These are phyloP conservation scores for Tapirus terrestris DNA, from an alignment of 2,113 vertebrate species.

Conservation along the genomic window DNA sequence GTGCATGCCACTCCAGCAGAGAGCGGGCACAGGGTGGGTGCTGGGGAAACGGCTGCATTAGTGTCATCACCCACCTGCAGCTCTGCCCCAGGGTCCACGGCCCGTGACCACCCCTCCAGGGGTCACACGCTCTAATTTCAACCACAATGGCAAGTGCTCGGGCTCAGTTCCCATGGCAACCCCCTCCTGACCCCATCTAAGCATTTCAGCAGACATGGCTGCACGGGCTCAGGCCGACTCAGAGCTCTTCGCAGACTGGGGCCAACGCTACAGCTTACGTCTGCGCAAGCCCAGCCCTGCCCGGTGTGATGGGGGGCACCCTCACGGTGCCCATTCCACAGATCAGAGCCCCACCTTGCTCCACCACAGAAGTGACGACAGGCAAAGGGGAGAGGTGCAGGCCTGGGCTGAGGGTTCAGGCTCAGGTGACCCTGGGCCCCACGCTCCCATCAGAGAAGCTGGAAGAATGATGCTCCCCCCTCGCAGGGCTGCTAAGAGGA, in stretches of 20 bases:
- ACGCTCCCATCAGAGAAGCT: not conserved
- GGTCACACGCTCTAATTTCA: conserved; percentile 85
- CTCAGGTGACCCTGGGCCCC: not conserved
- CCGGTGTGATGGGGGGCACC: fast-evolving
- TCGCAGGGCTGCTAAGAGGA: too few relatives aligned
- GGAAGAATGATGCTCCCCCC: not conserved
- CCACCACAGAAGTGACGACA: not conserved
- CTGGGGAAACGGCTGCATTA: fast-evolving
- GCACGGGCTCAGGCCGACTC: conserved; percentile 78
- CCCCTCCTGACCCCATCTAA: conserved; percentile 87
- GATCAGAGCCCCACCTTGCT: not conserved
- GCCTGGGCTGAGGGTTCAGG: not conserved
- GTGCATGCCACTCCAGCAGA: not conserved
- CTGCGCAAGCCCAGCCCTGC: conserved; percentile 74
- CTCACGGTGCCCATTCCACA: not conserved
- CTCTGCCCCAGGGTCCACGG: fast-evolving
- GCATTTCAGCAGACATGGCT: conserved; percentile 87
- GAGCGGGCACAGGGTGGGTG: fast-evolving
- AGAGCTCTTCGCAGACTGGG: conserved; percentile 76
- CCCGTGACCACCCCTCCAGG: conserved; percentile 72
- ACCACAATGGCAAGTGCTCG: conserved; percentile 85
- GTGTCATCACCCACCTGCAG: not conserved
- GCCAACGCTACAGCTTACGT: conserved; percentile 89
- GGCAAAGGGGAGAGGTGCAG: not conserved
- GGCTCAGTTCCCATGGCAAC: conserved; percentile 91